phyloP scores from a whole-genome alignment of 2,113 vertebrate genomes.

The Rhea americana region DNA sequence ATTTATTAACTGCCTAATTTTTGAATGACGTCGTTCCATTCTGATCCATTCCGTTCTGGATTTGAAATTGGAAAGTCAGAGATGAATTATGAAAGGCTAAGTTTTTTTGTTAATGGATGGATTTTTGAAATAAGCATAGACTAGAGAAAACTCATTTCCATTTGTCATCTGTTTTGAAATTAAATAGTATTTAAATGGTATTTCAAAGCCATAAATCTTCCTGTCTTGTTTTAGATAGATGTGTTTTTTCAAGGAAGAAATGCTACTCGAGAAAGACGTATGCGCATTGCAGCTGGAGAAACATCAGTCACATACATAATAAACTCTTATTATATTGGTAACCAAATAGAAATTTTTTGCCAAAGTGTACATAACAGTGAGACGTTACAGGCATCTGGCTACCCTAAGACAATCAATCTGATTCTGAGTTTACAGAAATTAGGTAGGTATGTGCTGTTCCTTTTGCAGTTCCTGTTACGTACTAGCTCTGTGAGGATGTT shows the following conservation, averaged over 20 bases:
- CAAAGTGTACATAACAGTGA: conserved; percentile 41
- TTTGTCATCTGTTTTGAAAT: background rate
- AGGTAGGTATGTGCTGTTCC: conserved; percentile 23
- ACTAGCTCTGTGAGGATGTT: background rate
- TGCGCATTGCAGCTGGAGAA: conserved; percentile 64
- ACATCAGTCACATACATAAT: conserved; percentile 67
- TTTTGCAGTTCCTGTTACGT: background rate
- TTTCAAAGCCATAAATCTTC: background rate
- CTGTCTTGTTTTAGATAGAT: conserved; percentile 33
- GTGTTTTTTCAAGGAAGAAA: conserved; percentile 29
- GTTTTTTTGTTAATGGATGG: background rate
- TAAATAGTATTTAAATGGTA: background rate
- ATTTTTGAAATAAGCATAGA: background rate
- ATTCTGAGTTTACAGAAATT: conserved; percentile 8
- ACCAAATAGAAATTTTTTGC: conserved; percentile 68
- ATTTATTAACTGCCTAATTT: background rate
- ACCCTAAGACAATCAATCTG: conserved; percentile 46
- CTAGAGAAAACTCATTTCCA: background rate
- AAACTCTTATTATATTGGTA: conserved; percentile 51
- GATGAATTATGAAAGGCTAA: background rate
- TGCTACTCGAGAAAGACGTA: conserved; percentile 60
- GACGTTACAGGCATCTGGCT: conserved; percentile 14
- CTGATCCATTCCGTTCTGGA: background rate
- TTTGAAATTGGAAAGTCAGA: background rate
- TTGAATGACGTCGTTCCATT: background rate